Percentiles rank a stretch among this genome's conserved stretches.
Evolutionary conservation across 2,888 invertebrate species (phyloP).

Genomic region (Ennomos erosarius): DNA sequence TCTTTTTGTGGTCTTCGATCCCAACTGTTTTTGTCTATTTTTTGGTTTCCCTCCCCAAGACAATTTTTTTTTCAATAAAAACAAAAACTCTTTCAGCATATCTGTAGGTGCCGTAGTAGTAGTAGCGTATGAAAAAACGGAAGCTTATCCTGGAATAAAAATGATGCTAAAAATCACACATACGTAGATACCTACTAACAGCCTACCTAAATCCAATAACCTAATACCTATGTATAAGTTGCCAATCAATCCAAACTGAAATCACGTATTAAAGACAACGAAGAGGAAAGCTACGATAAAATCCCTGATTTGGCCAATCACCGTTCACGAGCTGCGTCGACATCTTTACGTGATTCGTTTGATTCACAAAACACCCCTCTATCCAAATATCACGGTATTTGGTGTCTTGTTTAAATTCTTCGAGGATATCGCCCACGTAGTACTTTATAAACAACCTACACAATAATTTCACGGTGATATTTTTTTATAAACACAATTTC

Average conservation of each 20-base stretch:
- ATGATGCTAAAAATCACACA: neutral
- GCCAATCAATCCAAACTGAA: constrained; percentile 6
- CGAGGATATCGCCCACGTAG: constrained; percentile 7
- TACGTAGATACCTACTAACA: too few relatives aligned
- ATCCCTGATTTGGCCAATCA: constrained; percentile 31
- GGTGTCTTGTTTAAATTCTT: constrained; percentile 26
- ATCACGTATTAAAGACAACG: constrained; percentile 13
- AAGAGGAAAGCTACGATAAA: constrained; percentile 18
- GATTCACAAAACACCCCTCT: constrained; percentile 13
- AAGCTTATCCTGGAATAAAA: neutral
- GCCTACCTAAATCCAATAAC: too few relatives aligned
- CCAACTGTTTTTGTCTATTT: too few relatives aligned
- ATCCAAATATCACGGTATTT: constrained; percentile 16
- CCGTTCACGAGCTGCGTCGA: constrained; percentile 11
- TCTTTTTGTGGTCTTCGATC: too few relatives aligned
- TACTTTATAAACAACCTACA: neutral
- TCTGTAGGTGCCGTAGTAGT: too few relatives aligned
- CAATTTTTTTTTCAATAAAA: too few relatives aligned
- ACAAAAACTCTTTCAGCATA: too few relatives aligned
- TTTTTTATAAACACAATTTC: too few relatives aligned
- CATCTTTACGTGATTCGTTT: constrained; percentile 24
- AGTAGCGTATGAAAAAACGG: too few relatives aligned
- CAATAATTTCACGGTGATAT: too few relatives aligned
- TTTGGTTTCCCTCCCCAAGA: too few relatives aligned
- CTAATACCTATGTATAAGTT: constrained; percentile 2